These are phyloP conservation scores for Hyperoplus immaculatus DNA, from an alignment of 2,797 vertebrate species.

Conservation along the genomic window DNA sequence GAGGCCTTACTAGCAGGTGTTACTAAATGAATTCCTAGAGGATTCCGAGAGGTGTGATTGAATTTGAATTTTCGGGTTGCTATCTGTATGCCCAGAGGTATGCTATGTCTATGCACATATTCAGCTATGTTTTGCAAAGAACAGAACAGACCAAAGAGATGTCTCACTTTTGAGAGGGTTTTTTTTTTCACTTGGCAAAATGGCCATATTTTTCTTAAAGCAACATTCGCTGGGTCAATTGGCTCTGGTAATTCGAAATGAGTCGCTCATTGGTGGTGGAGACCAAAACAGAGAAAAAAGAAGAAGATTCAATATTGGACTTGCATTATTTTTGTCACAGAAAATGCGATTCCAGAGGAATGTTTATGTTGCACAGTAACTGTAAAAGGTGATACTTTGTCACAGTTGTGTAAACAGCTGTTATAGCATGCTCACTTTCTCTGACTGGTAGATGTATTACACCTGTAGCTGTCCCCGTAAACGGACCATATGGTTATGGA, in stretches of 20 bases:
- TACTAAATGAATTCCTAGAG: slow-evolving; percentile 44
- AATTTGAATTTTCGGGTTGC: slow-evolving; percentile 29
- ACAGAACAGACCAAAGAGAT: slow-evolving; percentile 1
- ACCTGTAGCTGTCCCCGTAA: too few species aligned
- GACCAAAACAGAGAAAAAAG: too few species aligned
- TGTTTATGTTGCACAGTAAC: background rate
- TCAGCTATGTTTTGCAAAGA: background rate
- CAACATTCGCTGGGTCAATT: background rate
- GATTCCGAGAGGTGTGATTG: slow-evolving; percentile 20
- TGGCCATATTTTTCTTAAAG: background rate
- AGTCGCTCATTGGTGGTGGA: background rate
- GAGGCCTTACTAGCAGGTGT: slow-evolving; percentile 19
- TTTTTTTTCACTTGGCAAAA: background rate
- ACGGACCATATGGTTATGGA: too few species aligned
- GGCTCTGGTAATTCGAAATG: background rate
- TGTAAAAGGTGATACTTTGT: too few species aligned
- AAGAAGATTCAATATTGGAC: background rate
- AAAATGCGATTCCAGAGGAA: too few species aligned
- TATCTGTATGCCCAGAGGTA: slow-evolving; percentile 10
- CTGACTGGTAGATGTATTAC: background rate
- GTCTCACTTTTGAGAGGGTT: background rate
- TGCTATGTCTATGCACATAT: slow-evolving; percentile 7
- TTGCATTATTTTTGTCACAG: too few species aligned
- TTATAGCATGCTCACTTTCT: background rate
- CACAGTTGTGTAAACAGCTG: too few species aligned